A percentile compares a stretch with the other conserved stretches of the same genome.
phyloP scores from a whole-genome alignment of 1,140 invertebrate species.

The Bombus consobrinus region DNA sequence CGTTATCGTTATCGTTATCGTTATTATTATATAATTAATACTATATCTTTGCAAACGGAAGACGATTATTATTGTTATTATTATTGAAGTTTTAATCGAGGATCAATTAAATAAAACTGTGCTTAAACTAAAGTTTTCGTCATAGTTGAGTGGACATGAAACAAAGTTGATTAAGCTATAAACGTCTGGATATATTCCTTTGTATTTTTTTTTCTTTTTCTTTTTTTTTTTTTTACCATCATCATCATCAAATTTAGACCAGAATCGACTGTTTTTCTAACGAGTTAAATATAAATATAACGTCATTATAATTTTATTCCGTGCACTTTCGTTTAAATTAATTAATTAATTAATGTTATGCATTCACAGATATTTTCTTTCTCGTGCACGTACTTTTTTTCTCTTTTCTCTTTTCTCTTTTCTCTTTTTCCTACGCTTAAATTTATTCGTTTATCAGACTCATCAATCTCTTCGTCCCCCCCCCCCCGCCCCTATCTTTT shows the following conservation, averaged over 20 bases:
- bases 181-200: background rate
- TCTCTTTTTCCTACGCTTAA: slow-evolving; percentile 13
- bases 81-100: background rate
- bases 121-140: background rate
- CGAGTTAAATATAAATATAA: slow-evolving; percentile 74
- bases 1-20: no score
- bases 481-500: no score
- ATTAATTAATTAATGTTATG: slow-evolving; percentile 51
- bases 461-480: background rate
- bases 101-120: background rate
- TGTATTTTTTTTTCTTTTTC: slow-evolving; percentile 70
- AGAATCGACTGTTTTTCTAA: slow-evolving; percentile 73
- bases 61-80: slow-evolving; percentile 29
- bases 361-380: slow-evolving; percentile 21
- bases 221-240: slow-evolving; percentile 68
- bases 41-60: slow-evolving; percentile 49
- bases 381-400: slow-evolving; percentile 13
- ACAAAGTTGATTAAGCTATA: background rate
- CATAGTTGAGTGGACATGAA: background rate
- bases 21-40: slow-evolving; percentile 10
- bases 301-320: slow-evolving; percentile 69
- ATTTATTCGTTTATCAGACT: background rate
- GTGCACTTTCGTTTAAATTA: slow-evolving; percentile 55
- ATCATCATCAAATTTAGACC: slow-evolving; percentile 79
- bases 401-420: no score